phyloP scores from a whole-genome alignment of 2,888 invertebrate genomes.

The Crocallis elinguaria region DNA sequence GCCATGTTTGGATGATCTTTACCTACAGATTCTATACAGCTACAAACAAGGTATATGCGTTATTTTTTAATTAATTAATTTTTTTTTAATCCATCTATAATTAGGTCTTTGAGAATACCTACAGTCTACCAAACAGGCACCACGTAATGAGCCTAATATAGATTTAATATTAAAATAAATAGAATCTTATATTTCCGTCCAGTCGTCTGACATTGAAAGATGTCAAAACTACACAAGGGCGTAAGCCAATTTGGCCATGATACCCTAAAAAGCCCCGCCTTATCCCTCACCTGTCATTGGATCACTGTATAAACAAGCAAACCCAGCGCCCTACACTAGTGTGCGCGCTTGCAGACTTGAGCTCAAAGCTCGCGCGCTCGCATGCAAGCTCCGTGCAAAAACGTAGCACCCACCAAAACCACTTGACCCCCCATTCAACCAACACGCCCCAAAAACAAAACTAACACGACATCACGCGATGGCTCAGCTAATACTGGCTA shows the following conservation, averaged over 20 bases:
- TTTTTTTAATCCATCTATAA: too few species aligned
- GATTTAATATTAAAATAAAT: too few species aligned
- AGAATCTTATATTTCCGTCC: too few species aligned
- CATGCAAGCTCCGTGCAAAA: constrained; percentile 80
- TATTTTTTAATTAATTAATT: too few species aligned
- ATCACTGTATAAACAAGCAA: constrained; percentile 32
- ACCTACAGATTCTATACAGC: too few species aligned
- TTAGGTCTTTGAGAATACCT: too few species aligned
- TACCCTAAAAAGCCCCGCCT: constrained; percentile 28
- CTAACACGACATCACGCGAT: constrained; percentile 50
- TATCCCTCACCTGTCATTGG: constrained; percentile 23
- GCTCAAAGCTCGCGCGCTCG: constrained; percentile 60
- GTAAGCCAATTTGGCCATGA: not conserved
- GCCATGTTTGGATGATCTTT: too few species aligned
- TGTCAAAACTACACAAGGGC: not conserved
- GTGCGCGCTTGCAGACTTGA: constrained; percentile 57
- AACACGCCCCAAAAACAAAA: constrained; percentile 59
- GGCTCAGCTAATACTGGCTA: constrained; percentile 65
- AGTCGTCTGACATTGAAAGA: too few species aligned
- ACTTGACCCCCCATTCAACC: constrained; percentile 55
- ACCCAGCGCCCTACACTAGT: constrained; percentile 48
- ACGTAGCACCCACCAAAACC: constrained; percentile 73
- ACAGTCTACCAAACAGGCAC: too few species aligned
- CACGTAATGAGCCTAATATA: too few species aligned
- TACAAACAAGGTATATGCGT: too few species aligned